Evolutionary conservation across 2,888 invertebrate genomes (phyloP), one percentile per base, ranked within the genome.

Genomic region (Drosophila anomalipes): DNA sequence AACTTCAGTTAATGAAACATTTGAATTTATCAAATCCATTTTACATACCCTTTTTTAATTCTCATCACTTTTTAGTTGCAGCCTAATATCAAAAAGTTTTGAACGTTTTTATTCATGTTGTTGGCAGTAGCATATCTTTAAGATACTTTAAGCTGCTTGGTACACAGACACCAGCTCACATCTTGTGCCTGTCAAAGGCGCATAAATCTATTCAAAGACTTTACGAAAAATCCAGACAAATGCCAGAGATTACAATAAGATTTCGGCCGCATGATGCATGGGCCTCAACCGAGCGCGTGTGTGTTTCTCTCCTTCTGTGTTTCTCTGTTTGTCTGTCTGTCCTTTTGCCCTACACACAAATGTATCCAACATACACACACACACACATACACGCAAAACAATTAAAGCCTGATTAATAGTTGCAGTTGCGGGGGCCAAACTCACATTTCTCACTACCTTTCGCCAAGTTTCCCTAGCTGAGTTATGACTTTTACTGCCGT

Each of bases 201-300:
- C 87, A 87, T 87, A 87, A 87, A 91, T 88, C 91, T 91, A 91
- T 91, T 88, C 90, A 85, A 88, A 88, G 91, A 78, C 87, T 87
- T 89, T 86, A 77, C 91, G 86, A 91, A 91, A 91, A 88, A 88
- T 88, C 88, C 91, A 88, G 88, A 88, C 88, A 88, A 88, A 88
- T 88, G 88, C 91, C 90, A 88, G 91, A 91, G 88, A 88, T 91
- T 88, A 88, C 88, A 91, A 87, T 90, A 91, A 88, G 91, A 91
- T 88, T 88, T 91, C 73, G 90, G 90, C 88, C 88, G 82, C 91
- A 88, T 88, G 88, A 88, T 88, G 83, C 88, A 88, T 88, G 87
- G 72, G 74, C 71, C 76, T 81, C 79, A 81, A 72, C 65, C 59
- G 70, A 73, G 79, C 67, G 82, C 61, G 78, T 72, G 54, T 72